Conservation (phyloP, 2,888 invertebrate species). For the Diaperis boleti region DNA sequence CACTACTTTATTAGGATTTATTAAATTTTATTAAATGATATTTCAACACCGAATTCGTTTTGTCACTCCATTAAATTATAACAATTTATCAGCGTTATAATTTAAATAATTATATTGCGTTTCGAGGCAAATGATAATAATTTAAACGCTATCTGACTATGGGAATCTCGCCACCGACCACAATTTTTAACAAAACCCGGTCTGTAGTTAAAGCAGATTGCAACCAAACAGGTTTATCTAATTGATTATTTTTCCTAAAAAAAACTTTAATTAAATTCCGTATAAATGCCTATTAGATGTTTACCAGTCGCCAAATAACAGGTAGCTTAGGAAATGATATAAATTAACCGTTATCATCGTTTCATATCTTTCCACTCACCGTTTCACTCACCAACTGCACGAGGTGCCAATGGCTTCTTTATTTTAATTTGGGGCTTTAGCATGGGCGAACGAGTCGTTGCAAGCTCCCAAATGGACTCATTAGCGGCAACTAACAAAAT, state of each 20-base stretch:
- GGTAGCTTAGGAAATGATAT: conserved; percentile 53
- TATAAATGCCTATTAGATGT: conserved; percentile 50
- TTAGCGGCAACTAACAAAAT: conserved; percentile 17
- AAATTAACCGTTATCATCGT: conserved; percentile 46
- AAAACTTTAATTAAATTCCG: conserved; percentile 52
- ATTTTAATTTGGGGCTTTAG: conserved; percentile 34
- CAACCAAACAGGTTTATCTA: conserved; percentile 51
- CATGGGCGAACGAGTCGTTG: conserved; percentile 24
- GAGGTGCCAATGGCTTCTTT: conserved; percentile 42
- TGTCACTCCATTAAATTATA: conserved; percentile 45
- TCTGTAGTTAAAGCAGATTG: conserved; percentile 32
- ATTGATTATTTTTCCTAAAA: conserved; percentile 51
- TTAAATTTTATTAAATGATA: conserved; percentile 23
- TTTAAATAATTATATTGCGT: conserved; percentile 48
- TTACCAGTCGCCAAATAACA: conserved; percentile 51
- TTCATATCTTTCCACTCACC: conserved; percentile 40
- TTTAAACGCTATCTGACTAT: conserved; percentile 44
- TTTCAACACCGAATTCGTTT: conserved; percentile 40
- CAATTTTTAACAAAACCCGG: conserved; percentile 32
- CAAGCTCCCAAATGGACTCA: conserved; percentile 22
- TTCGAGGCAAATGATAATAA: conserved; percentile 46
- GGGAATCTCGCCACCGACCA: conserved; percentile 39
- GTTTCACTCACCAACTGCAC: conserved; percentile 36
- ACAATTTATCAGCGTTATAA: conserved; percentile 46
- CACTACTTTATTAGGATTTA: conserved; percentile 21